Evolutionary conservation across 1,140 invertebrate genomes (phyloP), one percentile per base, ranked within the genome.

Genomic region (Drosophila trapezifrons): DNA sequence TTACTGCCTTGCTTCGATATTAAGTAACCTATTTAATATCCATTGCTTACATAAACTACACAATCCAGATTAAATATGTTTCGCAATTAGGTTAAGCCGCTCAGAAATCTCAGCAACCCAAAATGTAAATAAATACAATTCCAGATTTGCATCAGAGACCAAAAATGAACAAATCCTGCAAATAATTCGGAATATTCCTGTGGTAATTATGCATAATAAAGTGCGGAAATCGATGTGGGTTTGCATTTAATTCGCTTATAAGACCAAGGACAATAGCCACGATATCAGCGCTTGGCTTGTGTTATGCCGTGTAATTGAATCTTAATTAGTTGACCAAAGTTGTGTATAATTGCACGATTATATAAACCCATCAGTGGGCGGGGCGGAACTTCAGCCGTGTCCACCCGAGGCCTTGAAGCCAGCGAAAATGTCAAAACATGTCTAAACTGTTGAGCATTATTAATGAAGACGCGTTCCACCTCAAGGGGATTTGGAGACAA

Each of bases 291-390:
- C 12, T 1, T 8, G 12, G 22, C 8, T 12, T 40, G 18, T 57
- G 20, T 40, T 32, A 42, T 45, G 25, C 25, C 40, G n/a, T 78
- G 18, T 78, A 64, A 74, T 82, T 78, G 13, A 74, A 59, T 13
- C 35, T 46, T 57, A 78, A 74, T 81, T 59, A 78, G 46, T 37
- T 35, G 20, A 32, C 15, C 18, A 3, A 35, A 54, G 17, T n/a
- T 42, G 29, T 62, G 45, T 51, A 45, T 37, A 46, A 57, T 71
- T 40, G 25, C 49, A 46, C 5, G 20, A 43, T 47, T 18, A 70
- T 22, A 43, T 37, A 12, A 13, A 8, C n/a, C n/a, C 4, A 29
- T 71, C 25, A 29, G 15, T 25, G n/a, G 25, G 17, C 3, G 40
- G 2, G 17, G 17, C 10, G 15, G 12, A 20, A 13, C 32, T n/a